phyloP scores from a whole-genome alignment of 2,797 vertebrate species.

The Gorsachius magnificus region DNA sequence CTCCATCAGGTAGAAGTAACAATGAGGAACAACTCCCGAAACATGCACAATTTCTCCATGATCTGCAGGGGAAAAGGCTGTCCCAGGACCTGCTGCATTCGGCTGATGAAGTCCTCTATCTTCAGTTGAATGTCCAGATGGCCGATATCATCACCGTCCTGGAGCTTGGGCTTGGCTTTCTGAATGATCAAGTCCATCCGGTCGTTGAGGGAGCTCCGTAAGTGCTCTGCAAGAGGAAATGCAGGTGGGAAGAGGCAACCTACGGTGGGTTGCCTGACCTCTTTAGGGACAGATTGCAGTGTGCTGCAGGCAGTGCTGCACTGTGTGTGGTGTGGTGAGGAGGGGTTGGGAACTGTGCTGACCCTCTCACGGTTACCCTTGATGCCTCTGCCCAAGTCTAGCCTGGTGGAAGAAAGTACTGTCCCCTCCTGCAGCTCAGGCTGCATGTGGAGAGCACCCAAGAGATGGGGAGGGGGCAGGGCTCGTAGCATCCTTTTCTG shows the following conservation, averaged over 20 bases:
- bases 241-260: background rate
- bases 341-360: background rate
- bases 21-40: conserved; percentile 74
- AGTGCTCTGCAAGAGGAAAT: conserved; percentile 78
- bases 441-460: background rate
- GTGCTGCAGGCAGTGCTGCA: background rate
- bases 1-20: background rate
- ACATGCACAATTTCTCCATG: conserved; percentile 78
- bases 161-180: conserved; percentile 73
- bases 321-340: background rate
- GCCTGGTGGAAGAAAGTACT: background rate
- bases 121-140: conserved; percentile 75
- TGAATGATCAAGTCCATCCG: conserved; percentile 74
- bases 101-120: conserved; percentile 75
- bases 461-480: background rate
- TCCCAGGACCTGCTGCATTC: conserved; percentile 75
- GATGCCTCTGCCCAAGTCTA: background rate
- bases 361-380: background rate
- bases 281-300: background rate
- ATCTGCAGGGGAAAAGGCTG: conserved; percentile 79
- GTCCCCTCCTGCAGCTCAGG: background rate
- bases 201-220: conserved; percentile 77
- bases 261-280: background rate
- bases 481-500: background rate
- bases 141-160: conserved; percentile 76